Conservation (phyloP, 2,113 vertebrate species). For the Odobenus rosmarus region DNA sequence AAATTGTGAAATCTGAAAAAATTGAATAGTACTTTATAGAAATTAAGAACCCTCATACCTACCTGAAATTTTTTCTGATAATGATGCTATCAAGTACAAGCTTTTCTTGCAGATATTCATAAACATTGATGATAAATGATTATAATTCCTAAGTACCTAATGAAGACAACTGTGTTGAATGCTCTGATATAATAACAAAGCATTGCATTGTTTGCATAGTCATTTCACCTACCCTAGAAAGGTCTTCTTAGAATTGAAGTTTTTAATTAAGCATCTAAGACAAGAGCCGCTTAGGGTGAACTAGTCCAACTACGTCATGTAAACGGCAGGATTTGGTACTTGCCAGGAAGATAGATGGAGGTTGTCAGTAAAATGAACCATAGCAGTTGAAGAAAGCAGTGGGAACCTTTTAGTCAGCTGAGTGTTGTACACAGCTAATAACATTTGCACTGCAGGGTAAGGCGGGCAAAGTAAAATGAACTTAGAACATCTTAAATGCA, state of each 20-base stretch:
- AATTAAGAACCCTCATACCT: neutral
- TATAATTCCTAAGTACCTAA: neutral
- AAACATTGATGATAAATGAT: neutral
- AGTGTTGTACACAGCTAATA: neutral
- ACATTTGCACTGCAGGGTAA: slow-evolving; percentile 31
- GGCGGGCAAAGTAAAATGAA: neutral
- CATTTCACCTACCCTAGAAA: neutral
- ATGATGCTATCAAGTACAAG: neutral
- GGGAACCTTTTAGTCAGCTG: slow-evolving; percentile 48
- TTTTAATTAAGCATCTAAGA: slow-evolving; percentile 55
- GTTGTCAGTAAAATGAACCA: slow-evolving; percentile 59
- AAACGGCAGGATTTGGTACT: slow-evolving; percentile 40
- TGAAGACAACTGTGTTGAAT: neutral
- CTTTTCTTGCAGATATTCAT: neutral
- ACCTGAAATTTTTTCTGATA: neutral
- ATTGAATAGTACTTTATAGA: neutral
- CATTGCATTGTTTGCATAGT: neutral
- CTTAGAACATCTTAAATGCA: neutral
- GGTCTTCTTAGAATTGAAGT: neutral
- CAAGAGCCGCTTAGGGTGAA: neutral
- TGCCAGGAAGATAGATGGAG: slow-evolving; percentile 52
- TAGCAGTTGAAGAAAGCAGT: slow-evolving; percentile 46
- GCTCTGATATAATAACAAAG: neutral
- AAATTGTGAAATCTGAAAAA: slow-evolving; percentile 17
- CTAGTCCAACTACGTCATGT: neutral